Percentiles rank a stretch among this genome's conserved stretches.
These are phyloP conservation scores for Siphamia tubifer DNA, from an alignment of 2,113 vertebrate species.

Conservation along the genomic window DNA sequence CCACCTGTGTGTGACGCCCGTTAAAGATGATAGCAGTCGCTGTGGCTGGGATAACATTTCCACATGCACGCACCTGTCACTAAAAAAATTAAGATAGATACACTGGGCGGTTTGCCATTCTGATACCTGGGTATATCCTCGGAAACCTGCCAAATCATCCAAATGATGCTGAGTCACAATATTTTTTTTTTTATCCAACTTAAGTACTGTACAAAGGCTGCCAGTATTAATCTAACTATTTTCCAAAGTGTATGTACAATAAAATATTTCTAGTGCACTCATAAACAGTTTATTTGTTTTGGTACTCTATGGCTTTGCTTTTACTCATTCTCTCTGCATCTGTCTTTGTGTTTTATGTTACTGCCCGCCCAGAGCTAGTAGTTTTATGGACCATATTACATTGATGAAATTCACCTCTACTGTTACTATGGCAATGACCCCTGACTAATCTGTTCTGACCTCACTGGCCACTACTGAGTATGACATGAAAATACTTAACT, in stretches of 20 bases:
- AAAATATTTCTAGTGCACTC: not conserved
- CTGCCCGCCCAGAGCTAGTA: not conserved
- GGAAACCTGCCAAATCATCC: constrained; percentile 38
- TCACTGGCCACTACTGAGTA: not conserved
- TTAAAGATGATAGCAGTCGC: constrained; percentile 60
- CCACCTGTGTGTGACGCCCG: constrained; percentile 56
- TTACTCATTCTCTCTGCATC: not conserved
- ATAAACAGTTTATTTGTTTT: not conserved
- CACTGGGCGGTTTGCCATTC: constrained; percentile 18
- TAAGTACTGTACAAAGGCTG: not conserved
- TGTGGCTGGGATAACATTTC: constrained; percentile 58
- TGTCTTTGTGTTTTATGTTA: not conserved
- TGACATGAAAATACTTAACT: not conserved
- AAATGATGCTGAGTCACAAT: constrained; percentile 13
- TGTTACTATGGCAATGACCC: constrained; percentile 33
- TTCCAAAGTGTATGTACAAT: not conserved
- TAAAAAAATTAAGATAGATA: constrained; percentile 55
- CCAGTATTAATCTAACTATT: not conserved
- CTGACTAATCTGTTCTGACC: constrained; percentile 15
- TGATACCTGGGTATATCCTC: constrained; percentile 36
- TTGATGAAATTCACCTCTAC: constrained; percentile 9
- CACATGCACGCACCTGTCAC: constrained; percentile 59
- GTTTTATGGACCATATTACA: constrained; percentile 17
- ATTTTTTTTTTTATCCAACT: constrained; percentile 11
- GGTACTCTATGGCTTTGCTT: not conserved